Percentiles rank a stretch among this genome's conserved stretches.
Evolutionary conservation across 23 tunicate genomes (phyloP).

Genomic region (Phallusia fumigata): DNA sequence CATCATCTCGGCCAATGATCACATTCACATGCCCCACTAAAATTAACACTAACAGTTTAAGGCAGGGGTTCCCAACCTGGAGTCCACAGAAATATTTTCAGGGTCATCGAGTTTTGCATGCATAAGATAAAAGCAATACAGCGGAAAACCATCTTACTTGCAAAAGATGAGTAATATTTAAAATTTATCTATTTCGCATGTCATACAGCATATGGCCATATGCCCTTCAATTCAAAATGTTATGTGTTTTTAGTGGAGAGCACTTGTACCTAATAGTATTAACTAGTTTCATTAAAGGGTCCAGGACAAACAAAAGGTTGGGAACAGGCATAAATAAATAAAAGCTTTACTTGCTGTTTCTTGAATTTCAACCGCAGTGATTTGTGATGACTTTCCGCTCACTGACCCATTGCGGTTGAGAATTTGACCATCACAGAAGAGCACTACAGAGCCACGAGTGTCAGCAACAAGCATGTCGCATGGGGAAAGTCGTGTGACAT

Average conservation of each 20-base stretch:
- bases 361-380: constrained; percentile 64
- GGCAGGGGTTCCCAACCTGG: background rate
- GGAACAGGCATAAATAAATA: no score
- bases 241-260: no score
- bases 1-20: constrained; percentile 71
- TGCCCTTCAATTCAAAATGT: no score
- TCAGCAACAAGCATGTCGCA: constrained; percentile 84
- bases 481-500: constrained; percentile 68
- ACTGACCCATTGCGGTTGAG: constrained; percentile 46
- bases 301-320: no score
- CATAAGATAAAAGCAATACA: background rate
- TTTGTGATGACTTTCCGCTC: constrained; percentile 58
- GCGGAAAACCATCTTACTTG: no score
- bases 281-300: no score
- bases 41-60: background rate
- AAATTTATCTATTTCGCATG: background rate
- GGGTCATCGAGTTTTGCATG: no score
- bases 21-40: constrained; percentile 74
- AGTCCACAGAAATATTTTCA: no score
- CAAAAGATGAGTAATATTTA: no score
- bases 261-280: no score
- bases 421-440: constrained; percentile 95
- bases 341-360: constrained; percentile 79
- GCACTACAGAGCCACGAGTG: constrained; percentile 72
- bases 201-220: background rate